These are phyloP conservation scores for Prochilodus magdalenae DNA, from an alignment of 2,113 vertebrate genomes.

Conservation along the genomic window DNA sequence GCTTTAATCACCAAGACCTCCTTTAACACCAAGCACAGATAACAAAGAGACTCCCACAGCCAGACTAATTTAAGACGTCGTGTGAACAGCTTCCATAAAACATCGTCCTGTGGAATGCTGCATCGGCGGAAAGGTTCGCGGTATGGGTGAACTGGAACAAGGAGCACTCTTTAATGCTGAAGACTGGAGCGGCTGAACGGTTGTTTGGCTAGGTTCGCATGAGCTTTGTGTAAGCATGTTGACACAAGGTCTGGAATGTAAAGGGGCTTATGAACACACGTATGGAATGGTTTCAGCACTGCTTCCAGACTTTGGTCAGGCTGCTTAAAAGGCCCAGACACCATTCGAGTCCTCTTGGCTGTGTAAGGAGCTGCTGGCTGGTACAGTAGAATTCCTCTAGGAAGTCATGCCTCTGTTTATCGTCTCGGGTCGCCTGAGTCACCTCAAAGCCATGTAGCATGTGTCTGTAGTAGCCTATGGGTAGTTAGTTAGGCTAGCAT, in stretches of 20 bases:
- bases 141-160: neutral
- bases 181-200: no score
- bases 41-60: conserved; percentile 33
- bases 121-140: neutral
- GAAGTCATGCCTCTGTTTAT: conserved; percentile 40
- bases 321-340: neutral
- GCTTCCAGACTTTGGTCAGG: neutral
- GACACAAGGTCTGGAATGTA: neutral
- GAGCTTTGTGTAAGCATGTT: neutral
- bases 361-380: conserved; percentile 40
- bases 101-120: neutral
- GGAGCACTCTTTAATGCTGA: neutral
- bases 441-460: neutral
- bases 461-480: neutral
- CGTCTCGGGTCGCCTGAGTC: conserved; percentile 13
- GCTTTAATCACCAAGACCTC: conserved; percentile 35
- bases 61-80: conserved; percentile 28
- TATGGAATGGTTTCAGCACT: neutral
- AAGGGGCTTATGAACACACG: neutral
- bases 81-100: conserved; percentile 6
- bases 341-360: neutral
- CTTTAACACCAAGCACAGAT: conserved; percentile 32
- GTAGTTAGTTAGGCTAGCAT: neutral
- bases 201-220: neutral
- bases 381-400: conserved; percentile 32